phyloP scores from a whole-genome alignment of 2,888 invertebrate species.

The Sarcophaga subvicina region DNA sequence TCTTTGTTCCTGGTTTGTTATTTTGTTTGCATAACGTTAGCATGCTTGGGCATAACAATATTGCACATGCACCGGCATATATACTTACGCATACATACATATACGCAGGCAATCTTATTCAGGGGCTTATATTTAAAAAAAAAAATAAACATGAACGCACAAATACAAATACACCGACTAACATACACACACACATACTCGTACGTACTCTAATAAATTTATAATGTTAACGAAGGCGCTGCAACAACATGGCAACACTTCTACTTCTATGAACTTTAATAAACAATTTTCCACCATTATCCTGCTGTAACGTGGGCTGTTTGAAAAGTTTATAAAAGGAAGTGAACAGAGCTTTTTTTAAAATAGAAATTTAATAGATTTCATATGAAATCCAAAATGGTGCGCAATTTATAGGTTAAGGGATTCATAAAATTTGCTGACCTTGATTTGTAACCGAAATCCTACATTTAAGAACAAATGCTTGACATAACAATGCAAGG shows the following conservation, averaged over 20 bases:
- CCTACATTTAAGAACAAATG: too few relatives aligned
- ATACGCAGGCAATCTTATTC: neutral
- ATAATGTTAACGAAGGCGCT: neutral
- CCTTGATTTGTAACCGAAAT: too few relatives aligned
- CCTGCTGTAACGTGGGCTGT: neutral
- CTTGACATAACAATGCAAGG: too few relatives aligned
- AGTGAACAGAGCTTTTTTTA: too few relatives aligned
- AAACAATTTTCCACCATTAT: neutral
- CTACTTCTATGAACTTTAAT: neutral
- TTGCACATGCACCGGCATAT: too few relatives aligned
- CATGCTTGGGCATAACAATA: neutral
- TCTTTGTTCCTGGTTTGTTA: neutral
- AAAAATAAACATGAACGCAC: neutral
- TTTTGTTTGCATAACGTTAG: too few relatives aligned
- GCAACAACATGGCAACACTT: conserved; percentile 1
- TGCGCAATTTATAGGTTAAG: too few relatives aligned
- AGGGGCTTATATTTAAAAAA: neutral
- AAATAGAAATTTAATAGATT: too few relatives aligned
- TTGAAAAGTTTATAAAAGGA: neutral
- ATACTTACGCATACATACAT: neutral
- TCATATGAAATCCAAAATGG: too few relatives aligned
- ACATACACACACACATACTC: neutral
- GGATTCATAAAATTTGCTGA: too few relatives aligned
- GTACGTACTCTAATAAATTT: neutral
- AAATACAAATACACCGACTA: neutral